phyloP scores from a whole-genome alignment of 2,888 invertebrate genomes.

The Lasioglossum zephyrum region DNA sequence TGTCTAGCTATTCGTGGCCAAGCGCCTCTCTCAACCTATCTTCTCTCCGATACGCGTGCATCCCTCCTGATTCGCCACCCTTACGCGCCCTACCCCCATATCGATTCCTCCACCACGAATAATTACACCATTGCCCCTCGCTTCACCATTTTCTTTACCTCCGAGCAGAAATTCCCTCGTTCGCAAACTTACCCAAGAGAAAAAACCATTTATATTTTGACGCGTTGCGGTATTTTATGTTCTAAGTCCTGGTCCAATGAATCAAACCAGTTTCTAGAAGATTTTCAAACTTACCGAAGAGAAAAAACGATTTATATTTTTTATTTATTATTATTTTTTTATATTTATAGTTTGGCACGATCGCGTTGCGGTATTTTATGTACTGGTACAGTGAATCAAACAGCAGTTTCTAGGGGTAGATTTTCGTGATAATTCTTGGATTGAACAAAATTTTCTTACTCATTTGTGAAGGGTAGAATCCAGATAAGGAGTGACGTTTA shows the following conservation, averaged over 20 bases:
- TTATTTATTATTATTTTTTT: too few relatives aligned
- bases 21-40: not conserved
- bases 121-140: not conserved
- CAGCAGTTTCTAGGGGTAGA: not conserved
- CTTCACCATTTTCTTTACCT: not conserved
- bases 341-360: not conserved
- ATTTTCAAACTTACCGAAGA: not conserved
- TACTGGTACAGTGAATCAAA: not conserved
- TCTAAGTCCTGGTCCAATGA: too few relatives aligned
- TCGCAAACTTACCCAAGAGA: not conserved
- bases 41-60: not conserved
- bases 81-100: not conserved
- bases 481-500: not conserved
- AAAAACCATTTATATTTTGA: not conserved
- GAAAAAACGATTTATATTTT: not conserved
- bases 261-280: too few relatives aligned
- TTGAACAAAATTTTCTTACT: not conserved
- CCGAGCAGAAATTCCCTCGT: not conserved
- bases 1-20: constrained; percentile 30
- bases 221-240: too few relatives aligned
- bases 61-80: not conserved
- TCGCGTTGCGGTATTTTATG: not conserved
- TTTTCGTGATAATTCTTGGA: not conserved
- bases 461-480: not conserved
- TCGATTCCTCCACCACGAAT: not conserved